phyloP scores from a whole-genome alignment of 2,888 invertebrate species.

The Camponotus fellah region DNA sequence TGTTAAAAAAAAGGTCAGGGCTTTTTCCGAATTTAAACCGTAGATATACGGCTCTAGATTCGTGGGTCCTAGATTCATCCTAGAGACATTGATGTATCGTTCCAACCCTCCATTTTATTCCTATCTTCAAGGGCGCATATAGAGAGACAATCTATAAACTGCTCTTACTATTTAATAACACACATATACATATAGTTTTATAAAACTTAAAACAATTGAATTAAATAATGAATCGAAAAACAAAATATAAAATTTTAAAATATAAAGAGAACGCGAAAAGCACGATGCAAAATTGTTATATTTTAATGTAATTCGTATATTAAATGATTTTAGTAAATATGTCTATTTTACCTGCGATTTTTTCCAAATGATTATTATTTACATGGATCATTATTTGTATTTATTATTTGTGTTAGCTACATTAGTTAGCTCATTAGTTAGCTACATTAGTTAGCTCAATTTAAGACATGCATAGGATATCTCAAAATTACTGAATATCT shows the following conservation, averaged over 20 bases:
- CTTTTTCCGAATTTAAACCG: conserved; percentile 45
- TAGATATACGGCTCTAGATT: conserved; percentile 32
- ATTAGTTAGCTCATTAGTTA: too few relatives aligned
- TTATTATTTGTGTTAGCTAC: too few relatives aligned
- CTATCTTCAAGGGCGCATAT: conserved; percentile 20
- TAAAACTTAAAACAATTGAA: conserved; percentile 18
- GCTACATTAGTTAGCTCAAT: too few relatives aligned
- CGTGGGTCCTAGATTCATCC: conserved; percentile 39
- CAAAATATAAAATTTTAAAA: background rate
- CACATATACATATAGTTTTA: background rate
- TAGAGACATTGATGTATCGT: conserved; percentile 46
- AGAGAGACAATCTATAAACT: conserved; percentile 13
- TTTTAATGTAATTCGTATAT: too few relatives aligned
- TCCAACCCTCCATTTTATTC: conserved; percentile 7
- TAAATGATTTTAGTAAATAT: too few relatives aligned
- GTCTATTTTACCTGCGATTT: too few relatives aligned
- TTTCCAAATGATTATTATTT: too few relatives aligned
- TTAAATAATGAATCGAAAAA: background rate
- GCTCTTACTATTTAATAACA: conserved; percentile 8
- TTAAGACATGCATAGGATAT: too few relatives aligned
- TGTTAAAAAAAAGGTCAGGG: conserved; percentile 32
- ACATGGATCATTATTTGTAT: too few relatives aligned
- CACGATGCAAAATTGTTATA: background rate
- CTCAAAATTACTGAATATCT: too few relatives aligned
- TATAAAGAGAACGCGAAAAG: background rate